Base-by-base conservation (phyloP, 1,140 invertebrate genomes). In the Argopecten irradians region DNA sequence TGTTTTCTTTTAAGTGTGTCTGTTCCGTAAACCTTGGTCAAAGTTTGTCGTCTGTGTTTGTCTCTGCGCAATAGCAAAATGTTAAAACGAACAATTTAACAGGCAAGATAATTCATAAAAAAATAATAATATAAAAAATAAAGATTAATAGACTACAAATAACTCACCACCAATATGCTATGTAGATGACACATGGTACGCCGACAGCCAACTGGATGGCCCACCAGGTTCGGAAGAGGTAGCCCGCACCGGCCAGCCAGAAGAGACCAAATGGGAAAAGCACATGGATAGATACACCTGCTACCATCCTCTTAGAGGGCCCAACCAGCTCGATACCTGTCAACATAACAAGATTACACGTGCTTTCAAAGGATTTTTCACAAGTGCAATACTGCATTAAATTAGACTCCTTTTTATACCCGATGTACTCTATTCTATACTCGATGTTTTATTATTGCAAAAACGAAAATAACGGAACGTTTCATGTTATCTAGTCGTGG, bases 181-280 rank as follows among this genome's bases (percentile, higher is more conserved):
- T 90, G 88, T 98, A 96, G n/a, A 97, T 93, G 13, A 97, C 93
- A 0, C 97, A 97, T n/a, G 97, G 97, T 34, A 97, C 93, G 0
- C 97, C 97, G 83, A 98, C 96, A 0, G 97, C 96, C 90, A 98
- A 95, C 95, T 98, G 97, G 84, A 97, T 97, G 86, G 96, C 96
- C 2, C 96, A 95, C 97, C 97, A 98, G 41, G 97, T 96, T 22
- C 97, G 96, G 1, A 97, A 95, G 87, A 96, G 96, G 92, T 97
- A 97, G 36, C 96, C 96, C 82, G 97, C 96, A 0, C 96, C 88
- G 0, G 97, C 95, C 35, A 97, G 91, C 0, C 96, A 95, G 19
- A 97, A 94, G 91, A 97, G 96, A n/a, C 97, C 97, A 0, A 97
- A 97, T 92, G 97, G 97, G 91, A 97, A 97, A 2, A 97, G 97